Evolutionary conservation across 2,113 vertebrate species (phyloP).

Genomic region (Rhynchomys soricoides): DNA sequence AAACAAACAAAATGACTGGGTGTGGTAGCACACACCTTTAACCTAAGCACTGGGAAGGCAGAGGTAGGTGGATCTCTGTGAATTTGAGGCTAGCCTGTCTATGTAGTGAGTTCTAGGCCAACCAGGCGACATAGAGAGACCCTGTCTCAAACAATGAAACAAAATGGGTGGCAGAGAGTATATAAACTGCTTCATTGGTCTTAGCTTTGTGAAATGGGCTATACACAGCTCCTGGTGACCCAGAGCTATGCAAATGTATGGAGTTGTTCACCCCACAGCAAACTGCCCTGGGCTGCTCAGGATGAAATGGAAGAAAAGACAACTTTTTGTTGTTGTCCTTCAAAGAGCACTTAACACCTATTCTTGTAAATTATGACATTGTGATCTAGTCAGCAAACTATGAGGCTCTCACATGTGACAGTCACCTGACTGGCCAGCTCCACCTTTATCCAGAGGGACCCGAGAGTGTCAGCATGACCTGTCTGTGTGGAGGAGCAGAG

Average conservation of each 20-base stretch:
- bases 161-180: background rate
- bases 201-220: background rate
- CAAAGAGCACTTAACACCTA: background rate
- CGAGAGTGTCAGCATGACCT: background rate
- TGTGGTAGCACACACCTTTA: background rate
- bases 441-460: background rate
- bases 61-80: background rate
- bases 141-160: background rate
- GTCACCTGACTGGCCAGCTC: background rate
- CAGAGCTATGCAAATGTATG: too few relatives aligned
- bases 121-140: background rate
- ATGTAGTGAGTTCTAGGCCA: background rate
- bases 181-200: background rate
- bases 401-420: rapidly evolving
- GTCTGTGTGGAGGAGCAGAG: background rate
- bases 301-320: background rate
- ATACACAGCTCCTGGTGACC: background rate
- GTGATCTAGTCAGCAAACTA: background rate
- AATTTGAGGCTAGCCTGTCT: background rate
- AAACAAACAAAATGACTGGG: background rate
- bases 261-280: background rate
- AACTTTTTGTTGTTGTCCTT: slow-evolving; percentile 35
- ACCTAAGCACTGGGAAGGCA: background rate
- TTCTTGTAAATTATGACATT: background rate
- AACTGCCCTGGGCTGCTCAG: background rate